phyloP scores from a whole-genome alignment of 1,140 invertebrate genomes.

The Zaprionus capensis region DNA sequence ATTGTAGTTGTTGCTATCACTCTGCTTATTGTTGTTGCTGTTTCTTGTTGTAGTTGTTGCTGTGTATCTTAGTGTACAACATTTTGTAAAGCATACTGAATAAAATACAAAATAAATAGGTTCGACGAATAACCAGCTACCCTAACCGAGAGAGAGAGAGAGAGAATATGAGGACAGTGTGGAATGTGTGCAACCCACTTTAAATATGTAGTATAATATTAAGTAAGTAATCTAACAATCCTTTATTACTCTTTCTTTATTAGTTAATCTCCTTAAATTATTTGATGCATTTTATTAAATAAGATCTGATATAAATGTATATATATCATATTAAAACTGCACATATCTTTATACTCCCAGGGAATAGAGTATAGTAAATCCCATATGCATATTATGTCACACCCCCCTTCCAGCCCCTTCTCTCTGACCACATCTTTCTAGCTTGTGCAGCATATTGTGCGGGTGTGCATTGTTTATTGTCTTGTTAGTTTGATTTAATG shows the following conservation, averaged over 20 bases:
- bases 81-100: conserved; percentile 32
- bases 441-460: conserved; percentile 33
- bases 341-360: background rate
- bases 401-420: background rate
- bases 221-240: too few relatives aligned
- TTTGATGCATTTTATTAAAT: too few relatives aligned
- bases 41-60: conserved; percentile 21
- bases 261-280: too few relatives aligned
- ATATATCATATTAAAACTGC: too few relatives aligned
- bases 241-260: too few relatives aligned
- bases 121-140: background rate
- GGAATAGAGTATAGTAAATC: background rate
- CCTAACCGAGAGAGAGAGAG: background rate
- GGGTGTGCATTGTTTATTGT: conserved; percentile 30
- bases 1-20: conserved; percentile 9
- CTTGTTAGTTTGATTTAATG: conserved; percentile 62
- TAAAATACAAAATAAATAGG: conserved; percentile 28
- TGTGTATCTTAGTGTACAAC: conserved; percentile 41
- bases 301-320: background rate
- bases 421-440: conserved; percentile 13
- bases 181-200: too few relatives aligned
- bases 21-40: too few relatives aligned
- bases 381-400: background rate
- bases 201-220: too few relatives aligned
- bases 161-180: background rate